Percentiles rank a stretch among this genome's conserved stretches.
Evolutionary conservation across 2,888 invertebrate genomes (phyloP).

Genomic region (Taphrorychus bicolor): DNA sequence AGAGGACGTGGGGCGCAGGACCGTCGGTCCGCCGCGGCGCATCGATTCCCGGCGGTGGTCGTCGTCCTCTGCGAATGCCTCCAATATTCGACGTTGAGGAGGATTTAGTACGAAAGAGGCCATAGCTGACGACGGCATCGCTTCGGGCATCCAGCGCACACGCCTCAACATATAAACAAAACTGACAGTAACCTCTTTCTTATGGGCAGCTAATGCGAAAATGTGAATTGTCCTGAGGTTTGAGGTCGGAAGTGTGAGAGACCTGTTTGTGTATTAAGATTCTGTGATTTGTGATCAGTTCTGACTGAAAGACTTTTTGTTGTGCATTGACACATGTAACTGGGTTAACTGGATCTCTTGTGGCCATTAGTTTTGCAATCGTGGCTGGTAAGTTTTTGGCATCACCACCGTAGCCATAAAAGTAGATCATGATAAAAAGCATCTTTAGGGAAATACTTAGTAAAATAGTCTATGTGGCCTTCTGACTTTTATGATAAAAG

Average conservation of each 20-base stretch:
- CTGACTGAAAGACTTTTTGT: background rate
- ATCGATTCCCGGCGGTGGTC: conserved; percentile 38
- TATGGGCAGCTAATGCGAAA: too few relatives aligned
- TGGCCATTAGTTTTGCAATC: conserved; percentile 9
- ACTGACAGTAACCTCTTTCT: background rate
- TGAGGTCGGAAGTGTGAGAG: too few relatives aligned
- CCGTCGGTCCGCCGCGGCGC: conserved; percentile 41
- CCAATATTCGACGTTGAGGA: conserved; percentile 27
- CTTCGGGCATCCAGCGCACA: conserved; percentile 14
- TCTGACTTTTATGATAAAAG: too few relatives aligned
- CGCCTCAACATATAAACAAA: conserved; percentile 37
- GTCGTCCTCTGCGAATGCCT: conserved; percentile 37
- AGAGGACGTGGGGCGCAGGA: conserved; percentile 37
- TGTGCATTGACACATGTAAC: background rate
- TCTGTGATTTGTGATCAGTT: background rate
- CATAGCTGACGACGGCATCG: conserved; percentile 20
- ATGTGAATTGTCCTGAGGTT: background rate
- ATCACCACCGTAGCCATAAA: background rate
- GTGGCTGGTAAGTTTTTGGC: conserved; percentile 35
- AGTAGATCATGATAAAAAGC: too few relatives aligned
- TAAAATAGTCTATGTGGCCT: too few relatives aligned
- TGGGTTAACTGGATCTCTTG: background rate
- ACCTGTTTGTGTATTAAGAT: too few relatives aligned
- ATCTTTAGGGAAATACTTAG: too few relatives aligned
- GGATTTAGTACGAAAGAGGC: conserved; percentile 35